These are phyloP conservation scores for Oostethus manadensis DNA, from an alignment of 2,113 vertebrate genomes.

Conservation along the genomic window DNA sequence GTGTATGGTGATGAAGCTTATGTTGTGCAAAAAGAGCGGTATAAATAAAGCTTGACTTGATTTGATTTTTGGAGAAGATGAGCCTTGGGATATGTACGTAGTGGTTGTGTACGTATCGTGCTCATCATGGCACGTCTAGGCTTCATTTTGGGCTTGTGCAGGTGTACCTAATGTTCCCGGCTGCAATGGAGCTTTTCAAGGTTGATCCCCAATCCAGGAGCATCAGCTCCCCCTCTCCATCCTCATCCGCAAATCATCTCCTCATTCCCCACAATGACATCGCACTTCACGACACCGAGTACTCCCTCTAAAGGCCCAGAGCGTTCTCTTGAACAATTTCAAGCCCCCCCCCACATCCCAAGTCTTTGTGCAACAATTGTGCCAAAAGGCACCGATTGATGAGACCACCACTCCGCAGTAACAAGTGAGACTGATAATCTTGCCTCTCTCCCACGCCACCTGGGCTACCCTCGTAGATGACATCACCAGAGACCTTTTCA, in stretches of 20 bases:
- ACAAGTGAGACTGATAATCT: slow-evolving; percentile 55
- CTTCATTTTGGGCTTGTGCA: too few species aligned
- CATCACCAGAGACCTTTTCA: slow-evolving; percentile 57
- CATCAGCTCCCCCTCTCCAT: slow-evolving; percentile 28
- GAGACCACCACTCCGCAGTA: slow-evolving; percentile 27
- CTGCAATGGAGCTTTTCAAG: slow-evolving; percentile 31
- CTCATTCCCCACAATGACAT: slow-evolving; percentile 33
- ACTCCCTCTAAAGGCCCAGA: slow-evolving; percentile 35
- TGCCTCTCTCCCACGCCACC: slow-evolving; percentile 67
- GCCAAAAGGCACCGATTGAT: slow-evolving; percentile 50
- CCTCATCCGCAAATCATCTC: slow-evolving; percentile 31
- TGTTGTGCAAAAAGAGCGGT: too few species aligned
- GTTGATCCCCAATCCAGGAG: slow-evolving; percentile 56
- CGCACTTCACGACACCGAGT: slow-evolving; percentile 23
- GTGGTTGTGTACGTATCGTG: too few species aligned
- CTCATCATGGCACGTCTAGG: too few species aligned
- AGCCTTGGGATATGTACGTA: too few species aligned
- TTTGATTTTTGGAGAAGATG: too few species aligned
- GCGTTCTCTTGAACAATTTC: slow-evolving; percentile 44
- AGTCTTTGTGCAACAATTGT: slow-evolving; percentile 67
- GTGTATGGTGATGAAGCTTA: too few species aligned
- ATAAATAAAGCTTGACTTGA: too few species aligned
- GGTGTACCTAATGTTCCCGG: too few species aligned
- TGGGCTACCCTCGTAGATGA: slow-evolving; percentile 40
- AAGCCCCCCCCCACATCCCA: too few species aligned